Base-by-base conservation (phyloP, 2,888 invertebrate species). In the Caenorhabditis imperialis region DNA sequence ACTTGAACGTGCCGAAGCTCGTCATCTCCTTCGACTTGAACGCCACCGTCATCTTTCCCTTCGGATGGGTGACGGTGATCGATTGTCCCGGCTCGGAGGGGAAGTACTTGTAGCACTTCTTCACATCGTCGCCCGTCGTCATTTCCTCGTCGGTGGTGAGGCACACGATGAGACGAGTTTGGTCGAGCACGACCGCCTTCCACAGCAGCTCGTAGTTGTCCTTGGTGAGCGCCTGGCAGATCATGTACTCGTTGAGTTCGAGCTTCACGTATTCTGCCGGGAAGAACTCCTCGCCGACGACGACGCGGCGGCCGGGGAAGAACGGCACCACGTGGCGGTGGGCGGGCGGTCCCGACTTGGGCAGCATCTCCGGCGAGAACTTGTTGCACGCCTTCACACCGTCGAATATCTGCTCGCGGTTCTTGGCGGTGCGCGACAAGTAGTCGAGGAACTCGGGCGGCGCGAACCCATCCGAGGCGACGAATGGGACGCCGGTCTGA, bases 71-170 rank as follows among this genome's bases (percentile, higher is more conserved):
- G 7, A 72, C 5, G 5, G 45, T 50, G 33, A 65, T 40, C 22
- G 54, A 18, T 2, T 40, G 8, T 3, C 37, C 53, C 14, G 30
- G 38, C 45, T 73, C 63, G n/a, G 23, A 40, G 3, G 65, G 61
- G 54, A 60, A 73, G 54, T 73, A 73, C 16, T 38, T 37, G 44
- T 60, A 73, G 50, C 73, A 73, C 12, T 67, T 30, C 6, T 6
- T 67, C 23, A 37, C 38, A 2, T 50, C 30, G 48, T 67, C 67
- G 14, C 27, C n/a, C 6, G 50, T 50, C 22, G 42, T 20, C 23
- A 42, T 44, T 44, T 55, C 42, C 12, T 55, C 55, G n/a, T 55
- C 55, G 23, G 20, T 33, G 12, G 30, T 42, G 3, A 73, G n/a
- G n/a, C 44, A 50, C 14, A 60, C 18, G 40, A 73, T 48, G 3